A percentile compares a stretch with the other conserved stretches of the same genome.
Evolutionary conservation across 2,797 vertebrate genomes (phyloP).

Genomic region (Setipinna tenuifilis): DNA sequence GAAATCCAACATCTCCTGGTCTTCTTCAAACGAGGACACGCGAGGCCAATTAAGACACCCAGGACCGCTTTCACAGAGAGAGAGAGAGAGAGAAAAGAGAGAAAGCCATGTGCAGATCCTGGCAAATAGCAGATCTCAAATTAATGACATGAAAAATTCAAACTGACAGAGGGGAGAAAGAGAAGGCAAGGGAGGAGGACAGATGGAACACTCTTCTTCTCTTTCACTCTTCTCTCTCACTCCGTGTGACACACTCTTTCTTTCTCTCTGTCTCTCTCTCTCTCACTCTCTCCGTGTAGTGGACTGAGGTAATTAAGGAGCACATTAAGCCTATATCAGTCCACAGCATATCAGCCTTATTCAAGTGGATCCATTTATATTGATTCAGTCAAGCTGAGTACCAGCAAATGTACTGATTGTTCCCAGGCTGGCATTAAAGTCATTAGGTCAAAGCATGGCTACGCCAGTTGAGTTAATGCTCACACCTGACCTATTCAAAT

Average conservation of each 20-base stretch:
- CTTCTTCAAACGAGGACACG: slow-evolving; percentile 51
- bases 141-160: slow-evolving; percentile 21
- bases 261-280: not conserved
- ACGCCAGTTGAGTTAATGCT: not conserved
- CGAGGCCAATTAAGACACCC: slow-evolving; percentile 31
- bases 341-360: not conserved
- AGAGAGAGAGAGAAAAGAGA: slow-evolving; percentile 31
- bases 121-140: not conserved
- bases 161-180: not conserved
- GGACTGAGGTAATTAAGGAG: not conserved
- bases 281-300: not conserved
- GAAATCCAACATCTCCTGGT: slow-evolving; percentile 47
- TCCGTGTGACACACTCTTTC: not conserved
- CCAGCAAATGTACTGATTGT: not conserved
- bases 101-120: not conserved
- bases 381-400: not conserved
- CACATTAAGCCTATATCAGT: not conserved
- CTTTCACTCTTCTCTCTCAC: not conserved
- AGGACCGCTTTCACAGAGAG: slow-evolving; percentile 30
- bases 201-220: not conserved
- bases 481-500: not conserved
- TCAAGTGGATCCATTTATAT: slow-evolving; percentile 25
- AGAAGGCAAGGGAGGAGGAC: not conserved
- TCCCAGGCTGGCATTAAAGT: slow-evolving; percentile 6
- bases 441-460: slow-evolving; percentile 5